Base-by-base conservation (phyloP, 2,888 invertebrate genomes). In the Sussaba pulchella region DNA sequence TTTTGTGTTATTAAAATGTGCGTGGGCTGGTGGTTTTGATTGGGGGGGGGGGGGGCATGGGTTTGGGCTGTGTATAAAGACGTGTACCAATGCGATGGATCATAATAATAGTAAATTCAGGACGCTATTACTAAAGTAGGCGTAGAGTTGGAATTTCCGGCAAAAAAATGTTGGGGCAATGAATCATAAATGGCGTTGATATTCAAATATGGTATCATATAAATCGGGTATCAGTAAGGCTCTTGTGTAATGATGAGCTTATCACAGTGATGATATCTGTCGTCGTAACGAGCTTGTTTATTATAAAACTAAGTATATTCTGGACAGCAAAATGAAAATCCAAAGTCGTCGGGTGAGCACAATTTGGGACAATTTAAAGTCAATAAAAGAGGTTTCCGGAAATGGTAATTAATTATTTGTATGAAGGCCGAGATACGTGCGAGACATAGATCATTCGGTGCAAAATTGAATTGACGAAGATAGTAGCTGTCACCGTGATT, bases 81-180 rank as follows among this genome's bases (percentile, higher is more conserved):
- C 26, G 39, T n/a, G 66, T n/a, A 14, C 70, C 61, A 63, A 74
- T 64, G 69, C 47, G 54, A 52, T 79, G 74, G 84, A 84, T 82
- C 80, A 59, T 81, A 82, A 85, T 81, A 84, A 85, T 80, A 81
- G 59, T 71, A 59, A 67, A n/a, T 67, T n/a, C 47, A 14, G 52
- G 39, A 64, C 17, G 31, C 47, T 57, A 26, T 17, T 39, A n/a
- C 74, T 75, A 70, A 75, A 66, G 43, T 21, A 50, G 31, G 41
- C 8, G 26, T 21, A 39, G 31, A 59, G 63, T 64, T 41, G 24
- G 19, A 50, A 24, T 66, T 41, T 14, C 50, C 26, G 19, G 9
- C 57, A 26, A 39, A 52, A 10, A 4, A 52, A 41, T 52, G 41
- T 57, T 66, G 31, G 64, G 71, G 57, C 59, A 57, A 50, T 66